Percentiles rank a stretch among this genome's conserved stretches.
phyloP scores from a whole-genome alignment of 1,140 invertebrate genomes.

The Anoplophora glabripennis region DNA sequence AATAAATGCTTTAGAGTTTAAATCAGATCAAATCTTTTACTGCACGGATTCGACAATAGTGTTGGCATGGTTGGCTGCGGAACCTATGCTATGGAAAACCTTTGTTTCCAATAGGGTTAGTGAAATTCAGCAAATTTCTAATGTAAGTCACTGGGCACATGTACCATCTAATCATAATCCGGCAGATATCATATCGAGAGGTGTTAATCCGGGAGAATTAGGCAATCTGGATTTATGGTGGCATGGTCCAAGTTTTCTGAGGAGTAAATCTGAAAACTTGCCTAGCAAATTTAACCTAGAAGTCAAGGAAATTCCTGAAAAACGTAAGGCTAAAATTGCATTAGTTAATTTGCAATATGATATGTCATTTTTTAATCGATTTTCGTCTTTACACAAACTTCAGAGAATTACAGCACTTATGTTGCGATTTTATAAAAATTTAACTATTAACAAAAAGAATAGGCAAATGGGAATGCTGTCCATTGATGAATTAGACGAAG shows the following conservation, averaged over 20 bases:
- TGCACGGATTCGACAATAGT: constrained; percentile 6
- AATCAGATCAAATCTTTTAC: neutral
- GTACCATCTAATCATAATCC: constrained; percentile 5
- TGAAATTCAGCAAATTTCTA: constrained; percentile 10
- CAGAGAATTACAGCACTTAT: too few relatives aligned
- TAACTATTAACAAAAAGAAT: too few relatives aligned
- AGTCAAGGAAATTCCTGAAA: too few relatives aligned
- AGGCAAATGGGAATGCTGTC: too few relatives aligned
- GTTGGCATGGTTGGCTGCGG: neutral
- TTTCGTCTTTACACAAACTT: too few relatives aligned
- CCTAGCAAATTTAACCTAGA: too few relatives aligned
- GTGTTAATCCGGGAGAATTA: neutral
- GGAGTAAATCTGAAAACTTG: too few relatives aligned
- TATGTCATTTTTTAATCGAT: too few relatives aligned
- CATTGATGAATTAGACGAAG: too few relatives aligned
- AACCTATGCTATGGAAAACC: neutral
- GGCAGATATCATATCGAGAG: constrained; percentile 8
- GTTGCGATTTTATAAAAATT: too few relatives aligned
- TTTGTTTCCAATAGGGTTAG: constrained; percentile 8
- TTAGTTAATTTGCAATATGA: too few relatives aligned
- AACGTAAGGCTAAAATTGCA: too few relatives aligned
- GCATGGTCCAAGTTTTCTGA: neutral
- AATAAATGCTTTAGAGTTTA: constrained; percentile 8
- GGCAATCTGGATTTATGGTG: neutral
- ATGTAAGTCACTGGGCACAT: neutral